phyloP scores from a whole-genome alignment of 1,140 invertebrate genomes.

The Sesamia nonagrioides region DNA sequence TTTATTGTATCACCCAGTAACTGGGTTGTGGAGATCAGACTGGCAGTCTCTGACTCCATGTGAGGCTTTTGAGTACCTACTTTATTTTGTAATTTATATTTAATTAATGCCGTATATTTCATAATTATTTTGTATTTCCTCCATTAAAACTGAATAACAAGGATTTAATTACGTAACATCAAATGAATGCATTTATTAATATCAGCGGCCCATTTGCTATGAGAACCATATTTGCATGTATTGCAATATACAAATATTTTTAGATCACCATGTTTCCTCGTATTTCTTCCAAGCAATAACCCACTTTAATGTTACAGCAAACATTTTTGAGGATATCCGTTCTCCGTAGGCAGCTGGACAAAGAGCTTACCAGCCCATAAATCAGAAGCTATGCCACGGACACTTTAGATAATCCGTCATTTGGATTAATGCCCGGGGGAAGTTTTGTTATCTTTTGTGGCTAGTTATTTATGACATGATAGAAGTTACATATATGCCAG shows the following conservation, averaged over 20 bases:
- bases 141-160: too few species aligned
- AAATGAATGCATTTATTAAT: too few species aligned
- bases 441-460: conserved; percentile 35
- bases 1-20: too few species aligned
- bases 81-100: too few species aligned
- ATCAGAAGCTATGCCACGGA: conserved; percentile 23
- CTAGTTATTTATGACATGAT: background rate
- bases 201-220: too few species aligned
- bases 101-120: too few species aligned
- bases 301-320: conserved; percentile 6
- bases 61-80: too few species aligned
- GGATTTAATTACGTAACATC: too few species aligned
- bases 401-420: conserved; percentile 36
- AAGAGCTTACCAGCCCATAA: conserved; percentile 8
- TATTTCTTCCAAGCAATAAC: conserved; percentile 8
- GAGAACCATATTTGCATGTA: too few species aligned
- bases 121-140: too few species aligned
- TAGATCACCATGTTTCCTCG: background rate
- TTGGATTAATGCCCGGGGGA: conserved; percentile 20
- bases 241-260: background rate
- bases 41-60: too few species aligned
- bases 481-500: background rate
- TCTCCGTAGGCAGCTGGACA: conserved; percentile 11
- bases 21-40: too few species aligned
- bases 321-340: conserved; percentile 13